Base-by-base conservation (phyloP, 2,113 vertebrate genomes). In the Saimiri boliviensis region DNA sequence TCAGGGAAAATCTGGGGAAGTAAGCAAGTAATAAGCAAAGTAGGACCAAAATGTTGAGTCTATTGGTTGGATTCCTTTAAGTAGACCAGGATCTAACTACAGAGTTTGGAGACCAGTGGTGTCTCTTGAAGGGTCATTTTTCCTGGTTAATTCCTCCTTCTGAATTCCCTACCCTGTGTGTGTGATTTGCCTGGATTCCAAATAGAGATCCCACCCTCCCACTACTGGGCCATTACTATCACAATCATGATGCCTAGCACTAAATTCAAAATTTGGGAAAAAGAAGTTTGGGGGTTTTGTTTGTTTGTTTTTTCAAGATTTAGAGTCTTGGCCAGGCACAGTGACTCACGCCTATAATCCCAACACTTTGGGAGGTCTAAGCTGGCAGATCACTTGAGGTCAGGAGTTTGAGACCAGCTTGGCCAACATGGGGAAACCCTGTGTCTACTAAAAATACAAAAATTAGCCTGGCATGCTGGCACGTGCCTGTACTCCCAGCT, bases 1-100 rank as follows among this genome's bases (percentile, higher is more conserved):
- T 56, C 87, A 42, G n/a, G 81, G 35, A 84, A 97, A 54, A 25
- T 93, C 88, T 82, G 86, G 85, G 60, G 42, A 93, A 96, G 95
- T 92, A 89, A 91, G n/a, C 40, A 94, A 82, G 25, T 63, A 84
- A 81, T 54, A 92, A 58, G 23, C 76, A 84, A 88, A 76, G 19
- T 14, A 71, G 58, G 23, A 9, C 60, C 79, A 82, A 84, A 79
- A 80, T 49, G 42, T 88, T 37, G 35, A 94, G 20, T 83, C 42
- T 87, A 2, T 76, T 56, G 23, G 79, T 88, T 37, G n/a, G 30
- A 8, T 66, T 56, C 4, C 32, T 20, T 32, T 19, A 2, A 40
- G 23, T 73, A 21, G 6, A 91, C 19, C 23, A 85, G 66, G 25
- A 92, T 80, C 25, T 82, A 63, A 84, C 76, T 85, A 35, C 37